Conservation (phyloP, 1,140 invertebrate genomes). For the Drosophila willistoni region DNA sequence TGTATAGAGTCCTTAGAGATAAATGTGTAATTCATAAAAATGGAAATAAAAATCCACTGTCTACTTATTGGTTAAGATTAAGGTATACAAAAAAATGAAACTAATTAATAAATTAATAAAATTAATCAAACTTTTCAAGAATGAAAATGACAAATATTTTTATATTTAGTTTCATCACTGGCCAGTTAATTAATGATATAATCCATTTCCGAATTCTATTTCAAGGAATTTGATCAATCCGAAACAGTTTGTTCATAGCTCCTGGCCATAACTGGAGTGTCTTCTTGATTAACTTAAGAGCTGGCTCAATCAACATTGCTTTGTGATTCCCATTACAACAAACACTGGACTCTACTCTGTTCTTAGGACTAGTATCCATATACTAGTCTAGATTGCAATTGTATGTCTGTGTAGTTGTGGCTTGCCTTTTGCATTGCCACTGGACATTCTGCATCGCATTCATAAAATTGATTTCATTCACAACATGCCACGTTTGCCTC, state of each 20-base stretch:
- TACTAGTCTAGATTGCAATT: slow-evolving; percentile 1
- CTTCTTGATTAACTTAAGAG: slow-evolving; percentile 9
- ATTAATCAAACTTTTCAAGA: background rate
- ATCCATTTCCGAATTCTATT: slow-evolving; percentile 1
- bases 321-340: slow-evolving; percentile 53
- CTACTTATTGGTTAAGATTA: too few species aligned
- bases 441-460: slow-evolving; percentile 68
- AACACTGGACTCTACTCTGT: slow-evolving; percentile 30
- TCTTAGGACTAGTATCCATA: background rate
- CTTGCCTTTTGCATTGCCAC: slow-evolving; percentile 31
- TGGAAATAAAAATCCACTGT: too few species aligned
- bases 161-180: background rate
- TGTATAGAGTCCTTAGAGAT: too few species aligned
- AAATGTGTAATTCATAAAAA: too few species aligned
- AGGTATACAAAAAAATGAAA: too few species aligned
- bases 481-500: slow-evolving; percentile 81
- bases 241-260: slow-evolving; percentile 26
- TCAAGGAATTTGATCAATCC: slow-evolving; percentile 10
- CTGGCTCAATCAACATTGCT: slow-evolving; percentile 56
- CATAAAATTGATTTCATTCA: slow-evolving; percentile 82
- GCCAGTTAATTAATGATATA: background rate
- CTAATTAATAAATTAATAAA: background rate
- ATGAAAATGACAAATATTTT: background rate
- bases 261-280: background rate
- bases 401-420: background rate